phyloP scores from a whole-genome alignment of 1,140 invertebrate genomes.

The Procambarus virginalis region DNA sequence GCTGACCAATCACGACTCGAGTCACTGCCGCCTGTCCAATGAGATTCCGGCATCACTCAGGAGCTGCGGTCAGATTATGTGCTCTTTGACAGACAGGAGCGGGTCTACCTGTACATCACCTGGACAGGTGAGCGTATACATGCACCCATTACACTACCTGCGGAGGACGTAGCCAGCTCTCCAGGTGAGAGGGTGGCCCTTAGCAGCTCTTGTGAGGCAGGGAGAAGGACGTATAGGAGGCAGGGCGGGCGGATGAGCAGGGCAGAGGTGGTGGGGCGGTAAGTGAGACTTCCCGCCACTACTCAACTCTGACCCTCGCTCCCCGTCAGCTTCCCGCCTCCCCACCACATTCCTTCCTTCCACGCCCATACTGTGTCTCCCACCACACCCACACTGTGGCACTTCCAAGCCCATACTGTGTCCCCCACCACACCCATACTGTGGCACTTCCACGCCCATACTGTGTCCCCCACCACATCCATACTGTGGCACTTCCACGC shows the following conservation, averaged over 20 bases:
- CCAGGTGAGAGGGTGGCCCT: not conserved
- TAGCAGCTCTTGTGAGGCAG: conserved; percentile 6
- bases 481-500: not conserved
- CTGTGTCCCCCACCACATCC: not conserved
- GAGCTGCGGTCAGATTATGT: conserved; percentile 12
- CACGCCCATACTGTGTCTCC: not conserved
- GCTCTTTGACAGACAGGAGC: conserved; percentile 6
- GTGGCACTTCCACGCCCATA: not conserved
- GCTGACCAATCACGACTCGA: conserved; percentile 29
- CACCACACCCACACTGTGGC: not conserved
- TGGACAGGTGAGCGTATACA: not conserved
- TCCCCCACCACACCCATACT: not conserved
- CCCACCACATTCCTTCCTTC: conserved; percentile 46
- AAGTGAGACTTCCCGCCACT: conserved; percentile 59
- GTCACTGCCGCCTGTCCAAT: conserved; percentile 27
- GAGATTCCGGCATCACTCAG: conserved; percentile 36
- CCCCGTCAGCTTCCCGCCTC: conserved; percentile 38
- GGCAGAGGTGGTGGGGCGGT: conserved; percentile 31
- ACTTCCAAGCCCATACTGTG: not conserved
- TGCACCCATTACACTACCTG: not conserved
- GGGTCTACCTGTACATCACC: not conserved
- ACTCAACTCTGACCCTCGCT: conserved; percentile 59
- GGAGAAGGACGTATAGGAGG: conserved; percentile 1
- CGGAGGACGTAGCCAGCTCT: not conserved
- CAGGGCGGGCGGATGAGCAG: conserved; percentile 38